Base-by-base conservation (phyloP, 2,888 invertebrate species). In the Gerosis bhagava region DNA sequence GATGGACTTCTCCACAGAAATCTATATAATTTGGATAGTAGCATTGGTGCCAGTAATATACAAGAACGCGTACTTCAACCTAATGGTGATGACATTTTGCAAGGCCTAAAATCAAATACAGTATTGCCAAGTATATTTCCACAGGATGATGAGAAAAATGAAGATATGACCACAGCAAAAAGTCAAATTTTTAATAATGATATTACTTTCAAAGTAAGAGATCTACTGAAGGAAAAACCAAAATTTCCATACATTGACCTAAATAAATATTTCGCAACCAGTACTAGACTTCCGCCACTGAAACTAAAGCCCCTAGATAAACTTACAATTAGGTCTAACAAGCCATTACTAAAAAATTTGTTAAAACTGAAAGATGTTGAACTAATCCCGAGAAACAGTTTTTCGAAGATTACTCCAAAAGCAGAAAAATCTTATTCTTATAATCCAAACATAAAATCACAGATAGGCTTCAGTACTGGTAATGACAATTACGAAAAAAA, bases 301-400 rank as follows among this genome's bases (percentile, higher is more conserved):
- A 11, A 16, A 32, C 13, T 19, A 4, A 32, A 12, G 11, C 5
- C 32, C 10, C 7, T 44, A 13, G 36, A 44, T 12, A 36, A 44
- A 6, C n/a, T 16, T 5, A 19, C 11, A 31, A 26, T 34, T 7
- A 13, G 24, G 7, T 28, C 32, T 32, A 39, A 39, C 31, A 55
- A 19, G 21, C 65, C 68, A 3, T 28, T 60, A 3, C 49, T 50
- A 25, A 68, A 65, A 53, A 69, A 70, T 42, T 54, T 76, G 25
- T 49, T 73, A 2, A 78, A 79, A 32, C 56, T 80, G 31, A 73
- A 62, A 56, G 78, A 80, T 22, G 73, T 77, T 5, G 66, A 70
- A 51, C 13, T 73, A 8, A 24, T 73, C 34, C 50, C 62, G 13
- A 49, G 49, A 13, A 49, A 58, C 5, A 11, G 21, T n/a, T 3